Evolutionary conservation across 2,888 invertebrate genomes (phyloP).

Genomic region (Agriopis leucophaearia): DNA sequence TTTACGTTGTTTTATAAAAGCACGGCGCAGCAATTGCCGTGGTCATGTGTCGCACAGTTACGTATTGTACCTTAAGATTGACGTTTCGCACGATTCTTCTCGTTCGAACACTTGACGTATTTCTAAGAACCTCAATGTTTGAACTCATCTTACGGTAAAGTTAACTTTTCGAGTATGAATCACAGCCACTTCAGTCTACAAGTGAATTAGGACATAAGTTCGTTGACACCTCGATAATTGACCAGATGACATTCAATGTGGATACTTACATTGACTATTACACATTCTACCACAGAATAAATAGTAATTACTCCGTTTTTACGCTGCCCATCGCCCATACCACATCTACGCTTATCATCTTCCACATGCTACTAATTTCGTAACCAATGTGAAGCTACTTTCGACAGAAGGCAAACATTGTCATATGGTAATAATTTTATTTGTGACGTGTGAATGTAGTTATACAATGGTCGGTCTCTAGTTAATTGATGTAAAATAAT

Average conservation of each 20-base stretch:
- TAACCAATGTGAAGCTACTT: slow-evolving; percentile 32
- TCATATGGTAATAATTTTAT: slow-evolving; percentile 33
- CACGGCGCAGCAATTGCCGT: background rate
- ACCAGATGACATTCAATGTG: slow-evolving; percentile 68
- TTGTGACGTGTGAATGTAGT: slow-evolving; percentile 28
- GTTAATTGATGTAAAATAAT: slow-evolving; percentile 31
- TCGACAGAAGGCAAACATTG: slow-evolving; percentile 23
- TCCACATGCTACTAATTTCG: slow-evolving; percentile 39
- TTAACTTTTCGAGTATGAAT: slow-evolving; percentile 29
- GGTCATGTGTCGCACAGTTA: background rate
- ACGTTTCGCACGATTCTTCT: slow-evolving; percentile 18
- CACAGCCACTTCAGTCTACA: slow-evolving; percentile 52
- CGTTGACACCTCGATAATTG: slow-evolving; percentile 72
- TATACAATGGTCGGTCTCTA: slow-evolving; percentile 20
- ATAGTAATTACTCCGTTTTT: background rate
- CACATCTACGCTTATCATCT: slow-evolving; percentile 42
- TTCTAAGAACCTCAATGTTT: slow-evolving; percentile 23
- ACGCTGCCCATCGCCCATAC: slow-evolving; percentile 42
- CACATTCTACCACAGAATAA: slow-evolving; percentile 19
- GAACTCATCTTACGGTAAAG: slow-evolving; percentile 29
- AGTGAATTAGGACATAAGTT: slow-evolving; percentile 70
- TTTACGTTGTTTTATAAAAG: background rate
- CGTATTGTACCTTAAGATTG: background rate
- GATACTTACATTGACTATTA: slow-evolving; percentile 48
- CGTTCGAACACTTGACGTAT: slow-evolving; percentile 4